phyloP scores from a whole-genome alignment of 2,888 invertebrate genomes.

The Drosophila tanythrix region DNA sequence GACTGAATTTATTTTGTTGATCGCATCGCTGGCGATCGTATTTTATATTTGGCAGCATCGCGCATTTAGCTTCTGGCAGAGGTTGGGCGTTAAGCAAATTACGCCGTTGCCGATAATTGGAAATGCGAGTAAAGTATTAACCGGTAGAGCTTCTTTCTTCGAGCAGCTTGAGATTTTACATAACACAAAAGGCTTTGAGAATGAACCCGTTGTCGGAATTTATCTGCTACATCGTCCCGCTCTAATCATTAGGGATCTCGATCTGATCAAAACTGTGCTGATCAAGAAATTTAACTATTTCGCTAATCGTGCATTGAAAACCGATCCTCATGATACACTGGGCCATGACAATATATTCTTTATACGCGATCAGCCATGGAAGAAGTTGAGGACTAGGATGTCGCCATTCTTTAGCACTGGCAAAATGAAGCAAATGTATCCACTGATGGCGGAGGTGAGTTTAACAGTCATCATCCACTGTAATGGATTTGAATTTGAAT shows the following conservation, averaged over 20 bases:
- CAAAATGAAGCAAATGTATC: slow-evolving; percentile 83
- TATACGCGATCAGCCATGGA: slow-evolving; percentile 84
- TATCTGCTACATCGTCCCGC: slow-evolving; percentile 84
- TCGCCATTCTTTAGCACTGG: slow-evolving; percentile 85
- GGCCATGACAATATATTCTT: slow-evolving; percentile 85
- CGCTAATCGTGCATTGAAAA: slow-evolving; percentile 73
- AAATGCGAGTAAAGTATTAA: slow-evolving; percentile 78
- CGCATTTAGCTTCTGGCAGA: slow-evolving; percentile 73
- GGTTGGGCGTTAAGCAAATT: slow-evolving; percentile 78
- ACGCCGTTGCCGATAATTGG: slow-evolving; percentile 83
- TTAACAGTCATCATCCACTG: neutral
- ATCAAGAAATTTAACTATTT: slow-evolving; percentile 85
- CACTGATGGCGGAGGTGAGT: slow-evolving; percentile 73
- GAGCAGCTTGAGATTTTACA: slow-evolving; percentile 73
- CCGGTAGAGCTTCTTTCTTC: slow-evolving; percentile 66
- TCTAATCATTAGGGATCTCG: slow-evolving; percentile 83
- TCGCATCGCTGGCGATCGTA: slow-evolving; percentile 40
- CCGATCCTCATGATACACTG: slow-evolving; percentile 82
- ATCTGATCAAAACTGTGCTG: slow-evolving; percentile 84
- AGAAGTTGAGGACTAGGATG: slow-evolving; percentile 81
- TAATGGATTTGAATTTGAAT: neutral
- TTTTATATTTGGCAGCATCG: slow-evolving; percentile 67
- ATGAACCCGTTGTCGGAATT: slow-evolving; percentile 80
- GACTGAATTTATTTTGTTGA: slow-evolving; percentile 33
- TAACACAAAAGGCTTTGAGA: slow-evolving; percentile 56